A percentile compares a stretch with the other conserved stretches of the same genome.
phyloP scores from a whole-genome alignment of 2,113 vertebrate genomes.

The Montifringilla adamsi region DNA sequence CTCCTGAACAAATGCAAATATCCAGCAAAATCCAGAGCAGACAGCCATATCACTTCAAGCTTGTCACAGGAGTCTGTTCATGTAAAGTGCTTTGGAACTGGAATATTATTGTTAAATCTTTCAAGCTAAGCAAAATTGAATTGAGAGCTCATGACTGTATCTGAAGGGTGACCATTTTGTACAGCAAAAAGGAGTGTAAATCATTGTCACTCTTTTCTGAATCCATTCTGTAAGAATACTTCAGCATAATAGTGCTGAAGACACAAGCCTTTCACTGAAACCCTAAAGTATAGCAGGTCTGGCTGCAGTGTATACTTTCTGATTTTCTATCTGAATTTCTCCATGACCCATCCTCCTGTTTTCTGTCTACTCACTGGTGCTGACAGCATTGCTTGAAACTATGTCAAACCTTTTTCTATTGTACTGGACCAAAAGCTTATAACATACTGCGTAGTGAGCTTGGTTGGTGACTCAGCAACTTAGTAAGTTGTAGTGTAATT shows the following conservation, averaged over 20 bases:
- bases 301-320: not conserved
- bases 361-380: not conserved
- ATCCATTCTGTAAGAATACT: not conserved
- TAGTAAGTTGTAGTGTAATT: not conserved
- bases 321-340: not conserved
- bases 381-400: not conserved
- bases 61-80: not conserved
- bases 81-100: not conserved
- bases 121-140: not conserved
- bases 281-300: not conserved
- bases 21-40: not conserved
- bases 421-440: not conserved
- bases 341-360: not conserved
- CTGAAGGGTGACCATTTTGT: not conserved
- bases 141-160: not conserved
- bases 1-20: not conserved
- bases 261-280: not conserved
- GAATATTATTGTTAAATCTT: not conserved
- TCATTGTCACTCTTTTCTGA: not conserved
- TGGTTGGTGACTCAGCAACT: not conserved
- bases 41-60: not conserved
- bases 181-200: not conserved
- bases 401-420: not conserved
- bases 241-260: not conserved
- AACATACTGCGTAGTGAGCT: not conserved